Percentiles rank a stretch among this genome's conserved stretches.
These are phyloP conservation scores for Sabatieria punctata DNA, from an alignment of 2,888 invertebrate genomes.

Conservation along the genomic window DNA sequence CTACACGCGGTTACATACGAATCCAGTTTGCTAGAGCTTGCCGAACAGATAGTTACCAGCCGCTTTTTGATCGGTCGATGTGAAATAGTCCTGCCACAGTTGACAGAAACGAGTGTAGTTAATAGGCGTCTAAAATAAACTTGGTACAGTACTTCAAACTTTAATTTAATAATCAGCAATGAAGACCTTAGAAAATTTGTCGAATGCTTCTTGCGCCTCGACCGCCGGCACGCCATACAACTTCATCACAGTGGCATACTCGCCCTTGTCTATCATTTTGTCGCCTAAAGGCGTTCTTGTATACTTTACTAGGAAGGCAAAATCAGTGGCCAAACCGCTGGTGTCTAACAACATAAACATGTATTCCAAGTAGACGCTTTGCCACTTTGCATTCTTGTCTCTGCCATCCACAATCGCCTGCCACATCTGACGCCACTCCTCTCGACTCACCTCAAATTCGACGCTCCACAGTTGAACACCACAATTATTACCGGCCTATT, in stretches of 20 bases:
- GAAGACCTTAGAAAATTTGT: neutral
- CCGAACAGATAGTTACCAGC: constrained; percentile 7
- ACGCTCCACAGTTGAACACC: too few species aligned
- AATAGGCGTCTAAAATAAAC: neutral
- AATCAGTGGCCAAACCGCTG: neutral
- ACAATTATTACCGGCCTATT: too few species aligned
- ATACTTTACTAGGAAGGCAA: neutral
- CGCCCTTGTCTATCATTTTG: neutral
- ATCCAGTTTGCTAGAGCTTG: too few species aligned
- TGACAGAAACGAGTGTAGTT: neutral
- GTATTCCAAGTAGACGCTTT: neutral
- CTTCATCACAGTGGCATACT: neutral
- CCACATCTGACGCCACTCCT: constrained; percentile 2
- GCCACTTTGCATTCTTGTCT: neutral
- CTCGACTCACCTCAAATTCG: neutral
- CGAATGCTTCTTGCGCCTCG: neutral
- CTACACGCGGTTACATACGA: too few species aligned
- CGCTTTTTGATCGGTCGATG: neutral
- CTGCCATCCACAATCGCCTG: neutral
- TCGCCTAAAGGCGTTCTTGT: neutral
- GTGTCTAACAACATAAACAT: neutral
- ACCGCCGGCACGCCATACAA: neutral
- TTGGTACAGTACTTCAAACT: neutral
- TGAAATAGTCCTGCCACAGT: constrained; percentile 7
- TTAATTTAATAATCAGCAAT: neutral